Evolutionary conservation across 37 sponge, comb jelly and placozoan genomes (phyloP), one percentile per base, ranked within the genome.

Genomic region (Tethya wilhelma): DNA sequence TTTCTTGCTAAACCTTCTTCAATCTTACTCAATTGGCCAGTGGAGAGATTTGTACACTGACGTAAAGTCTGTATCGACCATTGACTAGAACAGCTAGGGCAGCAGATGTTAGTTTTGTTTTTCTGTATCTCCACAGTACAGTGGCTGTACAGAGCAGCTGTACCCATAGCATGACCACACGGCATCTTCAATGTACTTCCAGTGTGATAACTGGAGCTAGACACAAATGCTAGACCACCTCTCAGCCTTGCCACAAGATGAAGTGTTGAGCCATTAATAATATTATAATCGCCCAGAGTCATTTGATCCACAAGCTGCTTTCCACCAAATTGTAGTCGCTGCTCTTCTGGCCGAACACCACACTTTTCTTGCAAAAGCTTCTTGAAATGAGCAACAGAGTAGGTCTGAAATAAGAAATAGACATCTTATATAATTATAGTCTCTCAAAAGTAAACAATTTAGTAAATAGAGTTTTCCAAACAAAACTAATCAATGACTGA

Each of bases 321-420:
- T 23, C 63, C 63, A 7, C 63, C 63, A 26, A 25, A 60, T 26
- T 60, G 63, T 6, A 60, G 63, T 23, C 63, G 63, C 63, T 60
- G 63, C 28, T 60, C 63, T 7, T 60, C 63, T 12, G 63, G 63
- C 63, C 63, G 20, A 6, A 60, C 63, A 19, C 63, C 63, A 26
- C 26, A n/a, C 63, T 23, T 60, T 26, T 60, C 63, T 23, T 60
- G 26, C 20, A 68, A 8, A 8, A 68, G 69, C 32, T 31, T 31
- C 69, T 40, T 42, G 22, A 79, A 12, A 74, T 42, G 40, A 11
- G 38, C 9, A 8, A 70, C 69, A 32, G 55, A 49, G 55, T 49
- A 49, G 20, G 74, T 72, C 28, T 72, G 25, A 4, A 78, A 46
- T 38, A 43, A 26, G 20, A 63, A 34, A 59, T 40, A 59, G n/a